These are phyloP conservation scores for Campoletis raptor DNA, from an alignment of 2,888 invertebrate species.

Conservation along the genomic window DNA sequence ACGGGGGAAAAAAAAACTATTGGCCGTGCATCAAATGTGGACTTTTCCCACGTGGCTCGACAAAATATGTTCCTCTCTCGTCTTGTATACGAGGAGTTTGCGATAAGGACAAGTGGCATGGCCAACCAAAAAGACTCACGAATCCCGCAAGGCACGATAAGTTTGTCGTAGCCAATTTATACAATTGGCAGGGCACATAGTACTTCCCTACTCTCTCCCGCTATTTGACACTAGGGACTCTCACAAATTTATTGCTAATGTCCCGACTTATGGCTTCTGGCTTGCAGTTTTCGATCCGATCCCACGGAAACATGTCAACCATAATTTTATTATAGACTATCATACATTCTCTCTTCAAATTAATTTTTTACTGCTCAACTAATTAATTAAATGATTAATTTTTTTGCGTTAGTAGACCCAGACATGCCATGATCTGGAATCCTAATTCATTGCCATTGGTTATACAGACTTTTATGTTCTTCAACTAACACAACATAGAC, in stretches of 20 bases:
- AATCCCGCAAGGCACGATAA: constrained; percentile 78
- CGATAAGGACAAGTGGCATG: constrained; percentile 58
- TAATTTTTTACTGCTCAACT: neutral
- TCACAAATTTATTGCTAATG: constrained; percentile 82
- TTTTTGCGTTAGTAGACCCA: neutral
- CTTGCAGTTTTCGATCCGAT: constrained; percentile 35
- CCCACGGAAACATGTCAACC: constrained; percentile 42
- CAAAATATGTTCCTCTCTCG: constrained; percentile 72
- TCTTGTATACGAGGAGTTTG: constrained; percentile 41
- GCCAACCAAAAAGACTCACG: constrained; percentile 41
- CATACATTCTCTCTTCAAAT: neutral
- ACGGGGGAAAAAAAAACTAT: constrained; percentile 71
- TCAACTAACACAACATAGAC: no score
- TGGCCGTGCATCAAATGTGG: constrained; percentile 71
- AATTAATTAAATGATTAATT: neutral
- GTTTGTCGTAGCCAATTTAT: constrained; percentile 85
- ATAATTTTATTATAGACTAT: constrained; percentile 2
- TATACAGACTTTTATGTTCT: no score
- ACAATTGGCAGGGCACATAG: constrained; percentile 80
- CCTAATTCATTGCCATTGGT: no score
- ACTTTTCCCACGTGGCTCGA: constrained; percentile 70
- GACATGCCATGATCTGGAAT: neutral
- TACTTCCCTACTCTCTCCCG: constrained; percentile 68
- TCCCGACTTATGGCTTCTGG: constrained; percentile 62
- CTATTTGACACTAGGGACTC: constrained; percentile 83